Evolutionary conservation across 2,797 vertebrate genomes (phyloP).

Genomic region (Gephyroberyx darwinii): DNA sequence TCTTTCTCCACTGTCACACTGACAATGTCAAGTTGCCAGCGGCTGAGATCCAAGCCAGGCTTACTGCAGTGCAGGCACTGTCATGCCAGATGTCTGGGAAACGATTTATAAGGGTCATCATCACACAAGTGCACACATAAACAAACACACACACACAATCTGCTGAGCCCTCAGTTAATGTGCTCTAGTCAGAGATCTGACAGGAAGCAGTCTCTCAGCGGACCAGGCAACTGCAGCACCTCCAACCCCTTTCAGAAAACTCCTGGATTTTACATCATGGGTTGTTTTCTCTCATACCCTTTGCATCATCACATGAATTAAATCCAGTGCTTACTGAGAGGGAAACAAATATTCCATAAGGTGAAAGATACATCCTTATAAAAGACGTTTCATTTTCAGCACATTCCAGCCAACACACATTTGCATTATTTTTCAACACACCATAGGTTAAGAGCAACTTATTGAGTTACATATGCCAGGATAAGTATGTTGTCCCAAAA

Average conservation of each 20-base stretch:
- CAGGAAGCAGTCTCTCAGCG: slow-evolving; percentile 56
- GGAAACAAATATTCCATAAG: too few species aligned
- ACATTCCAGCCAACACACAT: too few species aligned
- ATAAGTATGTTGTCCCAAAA: too few species aligned
- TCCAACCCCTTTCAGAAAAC: slow-evolving; percentile 17
- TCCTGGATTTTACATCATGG: not conserved
- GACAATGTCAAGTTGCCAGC: not conserved
- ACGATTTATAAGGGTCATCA: slow-evolving; percentile 47
- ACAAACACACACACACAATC: slow-evolving; percentile 35
- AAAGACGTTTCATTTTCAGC: too few species aligned
- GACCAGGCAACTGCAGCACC: slow-evolving; percentile 12
- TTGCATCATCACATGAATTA: too few species aligned
- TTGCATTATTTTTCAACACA: too few species aligned
- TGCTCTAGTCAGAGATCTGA: slow-evolving; percentile 54
- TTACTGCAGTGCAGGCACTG: slow-evolving; percentile 28
- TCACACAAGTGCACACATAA: slow-evolving; percentile 12
- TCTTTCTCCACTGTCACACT: not conserved
- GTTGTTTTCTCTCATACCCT: not conserved
- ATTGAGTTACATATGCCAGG: too few species aligned
- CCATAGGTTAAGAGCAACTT: too few species aligned
- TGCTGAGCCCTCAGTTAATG: slow-evolving; percentile 63
- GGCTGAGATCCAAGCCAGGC: slow-evolving; percentile 7
- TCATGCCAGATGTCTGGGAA: slow-evolving; percentile 51
- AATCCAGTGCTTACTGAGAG: too few species aligned
- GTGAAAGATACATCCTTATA: too few species aligned